A percentile compares a stretch with the other conserved stretches of the same genome.
Evolutionary conservation across 2,888 invertebrate genomes (phyloP).

Genomic region (Eupithecia tripunctaria): DNA sequence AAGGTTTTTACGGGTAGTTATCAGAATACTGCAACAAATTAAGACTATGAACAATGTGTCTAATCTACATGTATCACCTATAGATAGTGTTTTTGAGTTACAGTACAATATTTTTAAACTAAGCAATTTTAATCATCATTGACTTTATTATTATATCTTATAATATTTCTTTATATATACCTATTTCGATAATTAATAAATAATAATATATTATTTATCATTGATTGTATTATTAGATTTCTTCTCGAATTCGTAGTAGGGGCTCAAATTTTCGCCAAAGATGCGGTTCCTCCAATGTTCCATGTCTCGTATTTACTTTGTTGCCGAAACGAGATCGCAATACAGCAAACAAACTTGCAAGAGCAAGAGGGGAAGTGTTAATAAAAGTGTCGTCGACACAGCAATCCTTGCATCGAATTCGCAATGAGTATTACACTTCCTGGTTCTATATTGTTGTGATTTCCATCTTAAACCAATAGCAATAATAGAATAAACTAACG

Average conservation of each 20-base stretch:
- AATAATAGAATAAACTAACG: too few relatives aligned
- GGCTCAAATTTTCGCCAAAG: slow-evolving; percentile 34
- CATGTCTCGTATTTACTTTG: slow-evolving; percentile 37
- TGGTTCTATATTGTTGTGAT: slow-evolving; percentile 30
- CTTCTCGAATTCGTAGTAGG: slow-evolving; percentile 16
- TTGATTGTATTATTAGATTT: not conserved
- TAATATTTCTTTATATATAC: too few relatives aligned
- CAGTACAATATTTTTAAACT: too few relatives aligned
- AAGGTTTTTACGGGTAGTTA: too few relatives aligned
- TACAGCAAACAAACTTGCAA: slow-evolving; percentile 16
- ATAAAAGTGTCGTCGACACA: slow-evolving; percentile 58
- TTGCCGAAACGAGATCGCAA: slow-evolving; percentile 26
- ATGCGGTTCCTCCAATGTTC: slow-evolving; percentile 40
- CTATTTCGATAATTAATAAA: too few relatives aligned
- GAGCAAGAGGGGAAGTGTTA: slow-evolving; percentile 44
- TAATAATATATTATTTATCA: too few relatives aligned
- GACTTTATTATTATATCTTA: too few relatives aligned
- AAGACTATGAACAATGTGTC: too few relatives aligned
- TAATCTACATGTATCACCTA: too few relatives aligned
- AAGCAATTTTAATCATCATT: too few relatives aligned
- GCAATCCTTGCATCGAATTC: slow-evolving; percentile 42
- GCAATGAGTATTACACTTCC: slow-evolving; percentile 37
- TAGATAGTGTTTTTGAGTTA: too few relatives aligned
- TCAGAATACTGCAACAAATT: too few relatives aligned
- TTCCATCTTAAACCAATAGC: slow-evolving; percentile 12